Conservation (phyloP, 2,113 vertebrate genomes). For the Cryptotis parvus region DNA sequence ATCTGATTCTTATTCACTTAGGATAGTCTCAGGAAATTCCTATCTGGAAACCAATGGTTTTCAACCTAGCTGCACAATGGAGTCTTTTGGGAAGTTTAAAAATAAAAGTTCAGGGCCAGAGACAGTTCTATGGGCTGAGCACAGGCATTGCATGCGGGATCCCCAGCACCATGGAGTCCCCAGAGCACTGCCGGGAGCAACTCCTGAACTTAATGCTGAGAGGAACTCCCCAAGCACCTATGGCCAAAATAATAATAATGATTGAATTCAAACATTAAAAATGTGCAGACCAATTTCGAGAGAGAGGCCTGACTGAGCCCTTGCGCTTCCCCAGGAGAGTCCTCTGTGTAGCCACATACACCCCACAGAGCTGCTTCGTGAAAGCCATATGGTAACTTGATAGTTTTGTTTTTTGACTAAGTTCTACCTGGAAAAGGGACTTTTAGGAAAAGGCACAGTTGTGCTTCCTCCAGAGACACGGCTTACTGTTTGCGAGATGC, state of each 20-base stretch:
- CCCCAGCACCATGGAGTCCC: too few relatives aligned
- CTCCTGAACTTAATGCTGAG: too few relatives aligned
- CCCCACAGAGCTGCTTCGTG: background rate
- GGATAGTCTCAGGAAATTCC: background rate
- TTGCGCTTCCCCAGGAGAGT: too few relatives aligned
- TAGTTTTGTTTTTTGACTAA: constrained; percentile 31
- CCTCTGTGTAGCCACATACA: too few relatives aligned
- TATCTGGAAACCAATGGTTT: background rate
- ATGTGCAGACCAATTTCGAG: background rate
- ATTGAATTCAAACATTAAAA: background rate
- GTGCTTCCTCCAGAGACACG: constrained; percentile 63
- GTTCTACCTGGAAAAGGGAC: constrained; percentile 11
- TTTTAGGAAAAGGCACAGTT: constrained; percentile 69
- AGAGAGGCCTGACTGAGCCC: background rate
- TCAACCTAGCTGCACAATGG: background rate
- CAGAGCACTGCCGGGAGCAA: too few relatives aligned
- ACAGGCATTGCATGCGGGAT: too few relatives aligned
- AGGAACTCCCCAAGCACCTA: too few relatives aligned
- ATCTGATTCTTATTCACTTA: background rate
- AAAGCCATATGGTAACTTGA: background rate
- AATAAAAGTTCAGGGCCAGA: background rate
- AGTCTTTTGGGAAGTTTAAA: background rate
- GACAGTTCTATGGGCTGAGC: too few relatives aligned
- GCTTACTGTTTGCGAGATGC: constrained; percentile 24
- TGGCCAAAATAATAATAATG: too few relatives aligned